phyloP scores from a whole-genome alignment of 2,888 invertebrate species.

The Seira ritae region DNA sequence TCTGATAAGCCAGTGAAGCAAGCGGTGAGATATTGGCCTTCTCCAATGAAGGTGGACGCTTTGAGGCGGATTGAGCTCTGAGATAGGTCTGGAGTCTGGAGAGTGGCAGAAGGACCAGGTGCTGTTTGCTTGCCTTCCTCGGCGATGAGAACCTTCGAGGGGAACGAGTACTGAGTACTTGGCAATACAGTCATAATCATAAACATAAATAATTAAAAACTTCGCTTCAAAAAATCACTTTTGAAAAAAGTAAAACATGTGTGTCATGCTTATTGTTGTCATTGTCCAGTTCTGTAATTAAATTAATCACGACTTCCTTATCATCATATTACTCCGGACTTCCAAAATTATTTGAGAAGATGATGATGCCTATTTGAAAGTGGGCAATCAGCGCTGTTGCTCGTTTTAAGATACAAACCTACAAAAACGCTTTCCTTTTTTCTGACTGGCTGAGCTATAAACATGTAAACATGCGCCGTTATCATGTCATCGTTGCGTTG shows the following conservation, averaged over 20 bases:
- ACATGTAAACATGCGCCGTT: no score
- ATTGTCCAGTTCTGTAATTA: no score
- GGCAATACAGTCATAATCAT: slow-evolving; percentile 11
- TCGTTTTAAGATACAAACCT: no score
- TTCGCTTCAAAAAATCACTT: neutral
- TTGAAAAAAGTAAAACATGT: slow-evolving; percentile 1
- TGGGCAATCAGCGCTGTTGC: no score
- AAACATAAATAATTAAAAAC: neutral
- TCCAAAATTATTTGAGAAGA: no score
- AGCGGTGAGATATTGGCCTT: slow-evolving; percentile 34
- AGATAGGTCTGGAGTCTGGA: slow-evolving; percentile 26
- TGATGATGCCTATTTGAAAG: no score
- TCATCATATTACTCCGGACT: no score
- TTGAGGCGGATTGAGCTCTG: slow-evolving; percentile 47
- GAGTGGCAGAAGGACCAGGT: slow-evolving; percentile 54
- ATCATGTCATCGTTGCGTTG: no score
- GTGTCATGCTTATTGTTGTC: no score
- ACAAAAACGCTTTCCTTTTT: no score
- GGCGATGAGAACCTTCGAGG: slow-evolving; percentile 37
- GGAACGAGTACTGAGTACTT: slow-evolving; percentile 57
- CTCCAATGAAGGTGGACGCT: slow-evolving; percentile 21
- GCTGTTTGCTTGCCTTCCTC: slow-evolving; percentile 56
- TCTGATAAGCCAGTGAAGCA: slow-evolving; percentile 46
- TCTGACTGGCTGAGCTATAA: no score
- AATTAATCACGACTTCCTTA: no score